Percentiles rank a stretch among this genome's conserved stretches.
phyloP scores from a whole-genome alignment of 2,797 vertebrate genomes.

The Sebastes diaconus region DNA sequence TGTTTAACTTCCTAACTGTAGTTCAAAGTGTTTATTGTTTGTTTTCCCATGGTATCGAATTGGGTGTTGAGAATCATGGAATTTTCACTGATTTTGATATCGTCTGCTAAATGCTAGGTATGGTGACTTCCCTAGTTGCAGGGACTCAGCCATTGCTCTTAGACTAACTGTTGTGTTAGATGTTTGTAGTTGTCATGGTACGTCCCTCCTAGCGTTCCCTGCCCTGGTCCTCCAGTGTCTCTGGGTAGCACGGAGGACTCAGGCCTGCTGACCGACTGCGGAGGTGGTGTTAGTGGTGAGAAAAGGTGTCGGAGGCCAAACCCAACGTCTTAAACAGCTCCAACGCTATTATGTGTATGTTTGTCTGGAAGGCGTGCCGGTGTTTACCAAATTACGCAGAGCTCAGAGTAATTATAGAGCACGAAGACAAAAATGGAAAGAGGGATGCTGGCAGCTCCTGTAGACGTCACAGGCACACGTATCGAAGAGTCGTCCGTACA shows the following conservation, averaged over 20 bases:
- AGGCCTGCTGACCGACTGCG: conserved; percentile 8
- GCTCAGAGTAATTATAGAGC: conserved; percentile 66
- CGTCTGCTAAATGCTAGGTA: not conserved
- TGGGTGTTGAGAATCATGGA: not conserved
- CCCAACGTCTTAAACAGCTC: conserved; percentile 50
- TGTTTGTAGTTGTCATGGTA: not conserved
- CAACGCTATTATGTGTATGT: conserved; percentile 53
- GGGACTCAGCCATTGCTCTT: not conserved
- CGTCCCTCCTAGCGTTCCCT: not conserved
- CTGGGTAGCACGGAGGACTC: conserved; percentile 12
- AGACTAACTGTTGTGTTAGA: conserved; percentile 10
- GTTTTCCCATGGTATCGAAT: not conserved
- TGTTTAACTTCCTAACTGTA: not conserved
- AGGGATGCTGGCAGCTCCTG: not conserved
- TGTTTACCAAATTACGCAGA: conserved; percentile 72
- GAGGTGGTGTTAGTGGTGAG: conserved; percentile 57
- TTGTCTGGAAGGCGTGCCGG: conserved; percentile 54
- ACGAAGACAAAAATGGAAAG: conserved; percentile 45
- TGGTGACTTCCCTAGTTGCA: not conserved
- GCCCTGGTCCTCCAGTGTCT: conserved; percentile 9
- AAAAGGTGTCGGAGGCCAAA: conserved; percentile 67
- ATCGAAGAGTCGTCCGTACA: not conserved
- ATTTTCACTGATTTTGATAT: not conserved
- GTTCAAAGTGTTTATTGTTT: not conserved
- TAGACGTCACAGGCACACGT: conserved; percentile 25